Evolutionary conservation across 2,797 vertebrate genomes (phyloP).

Genomic region (Pteronotus mesoamericanus): DNA sequence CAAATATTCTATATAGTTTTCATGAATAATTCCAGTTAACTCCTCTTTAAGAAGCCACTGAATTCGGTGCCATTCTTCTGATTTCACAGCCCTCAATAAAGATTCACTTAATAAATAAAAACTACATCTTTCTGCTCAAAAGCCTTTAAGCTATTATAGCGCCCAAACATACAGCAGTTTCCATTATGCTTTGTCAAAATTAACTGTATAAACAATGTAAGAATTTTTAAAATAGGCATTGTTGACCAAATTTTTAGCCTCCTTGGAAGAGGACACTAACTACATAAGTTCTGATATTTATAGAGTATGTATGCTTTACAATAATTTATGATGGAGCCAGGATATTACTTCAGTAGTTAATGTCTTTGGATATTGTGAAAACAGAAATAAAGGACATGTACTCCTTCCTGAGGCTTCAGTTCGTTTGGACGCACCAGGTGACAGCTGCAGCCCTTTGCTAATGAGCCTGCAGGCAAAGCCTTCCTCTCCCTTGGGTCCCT

Average conservation of each 20-base stretch:
- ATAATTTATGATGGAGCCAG: background rate
- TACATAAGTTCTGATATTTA: background rate
- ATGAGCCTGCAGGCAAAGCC: rapidly evolving
- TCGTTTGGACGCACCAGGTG: background rate
- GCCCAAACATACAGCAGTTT: background rate
- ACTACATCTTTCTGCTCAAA: background rate
- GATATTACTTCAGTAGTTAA: background rate
- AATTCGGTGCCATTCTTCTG: background rate
- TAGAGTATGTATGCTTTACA: background rate
- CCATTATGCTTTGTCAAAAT: background rate
- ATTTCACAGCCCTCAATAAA: background rate
- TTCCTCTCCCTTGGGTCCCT: rapidly evolving
- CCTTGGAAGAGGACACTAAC: background rate
- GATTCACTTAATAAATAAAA: background rate
- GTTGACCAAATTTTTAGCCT: background rate
- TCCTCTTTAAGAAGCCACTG: background rate
- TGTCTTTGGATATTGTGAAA: background rate
- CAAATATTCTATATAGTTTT: background rate
- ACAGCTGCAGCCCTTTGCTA: background rate
- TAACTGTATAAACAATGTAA: background rate
- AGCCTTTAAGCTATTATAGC: background rate
- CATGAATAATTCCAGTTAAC: background rate
- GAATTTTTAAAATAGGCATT: background rate
- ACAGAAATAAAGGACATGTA: background rate
- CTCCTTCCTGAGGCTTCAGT: background rate